Conservation (phyloP, 2,888 invertebrate genomes). For the Ormyrus labotus region DNA sequence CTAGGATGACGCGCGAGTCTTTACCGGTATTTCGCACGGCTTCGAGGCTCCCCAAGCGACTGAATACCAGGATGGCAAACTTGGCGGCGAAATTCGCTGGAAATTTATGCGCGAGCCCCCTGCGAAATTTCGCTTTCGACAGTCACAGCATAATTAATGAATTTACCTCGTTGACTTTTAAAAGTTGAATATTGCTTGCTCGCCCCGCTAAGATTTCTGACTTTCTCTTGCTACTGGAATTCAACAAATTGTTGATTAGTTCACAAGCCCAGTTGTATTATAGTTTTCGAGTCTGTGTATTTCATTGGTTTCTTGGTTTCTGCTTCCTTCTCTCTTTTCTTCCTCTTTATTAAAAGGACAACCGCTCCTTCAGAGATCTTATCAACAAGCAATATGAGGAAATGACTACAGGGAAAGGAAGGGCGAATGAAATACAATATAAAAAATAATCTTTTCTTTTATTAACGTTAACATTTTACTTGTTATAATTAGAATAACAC, state of each 20-base stretch:
- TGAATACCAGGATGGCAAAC: slow-evolving; percentile 25
- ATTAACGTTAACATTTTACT: not conserved
- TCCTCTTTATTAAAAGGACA: slow-evolving; percentile 48
- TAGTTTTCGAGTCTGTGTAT: slow-evolving; percentile 53
- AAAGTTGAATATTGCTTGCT: not conserved
- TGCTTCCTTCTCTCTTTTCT: slow-evolving; percentile 1
- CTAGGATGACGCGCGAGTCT: not conserved
- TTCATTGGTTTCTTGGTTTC: slow-evolving; percentile 34
- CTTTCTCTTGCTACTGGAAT: slow-evolving; percentile 43
- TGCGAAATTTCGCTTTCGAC: not conserved
- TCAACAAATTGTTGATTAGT: slow-evolving; percentile 47
- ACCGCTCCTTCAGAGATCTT: slow-evolving; percentile 30
- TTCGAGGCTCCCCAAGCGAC: slow-evolving; percentile 35
- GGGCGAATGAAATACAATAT: not conserved
- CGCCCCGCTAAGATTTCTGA: not conserved
- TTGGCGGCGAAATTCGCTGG: slow-evolving; percentile 13
- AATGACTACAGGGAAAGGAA: slow-evolving; percentile 13
- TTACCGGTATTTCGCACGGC: slow-evolving; percentile 38
- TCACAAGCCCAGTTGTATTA: slow-evolving; percentile 37
- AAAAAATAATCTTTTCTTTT: not conserved
- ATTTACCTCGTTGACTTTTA: not conserved
- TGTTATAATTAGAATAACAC: not conserved
- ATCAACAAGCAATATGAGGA: slow-evolving; percentile 36
- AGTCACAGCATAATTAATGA: too few species aligned
- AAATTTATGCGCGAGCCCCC: slow-evolving; percentile 16